Percentiles rank a stretch among this genome's conserved stretches.
phyloP scores from a whole-genome alignment of 2,888 invertebrate species.

The Magallana nippona region DNA sequence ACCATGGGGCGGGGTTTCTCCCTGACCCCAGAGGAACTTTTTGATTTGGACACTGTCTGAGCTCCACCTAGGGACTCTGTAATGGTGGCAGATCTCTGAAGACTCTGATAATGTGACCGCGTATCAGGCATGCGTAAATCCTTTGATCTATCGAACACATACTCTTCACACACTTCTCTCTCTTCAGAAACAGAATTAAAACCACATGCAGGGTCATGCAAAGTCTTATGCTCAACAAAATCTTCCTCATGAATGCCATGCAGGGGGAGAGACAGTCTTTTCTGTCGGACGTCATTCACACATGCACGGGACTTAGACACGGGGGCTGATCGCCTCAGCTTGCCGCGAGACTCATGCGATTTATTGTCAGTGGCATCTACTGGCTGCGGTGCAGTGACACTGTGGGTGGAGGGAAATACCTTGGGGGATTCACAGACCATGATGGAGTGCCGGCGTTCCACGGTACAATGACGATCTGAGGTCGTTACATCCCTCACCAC shows the following conservation, averaged over 20 bases:
- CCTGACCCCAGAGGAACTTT: not conserved
- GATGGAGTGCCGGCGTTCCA: constrained; percentile 47
- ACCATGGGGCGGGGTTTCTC: constrained; percentile 39
- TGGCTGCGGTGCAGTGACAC: not conserved
- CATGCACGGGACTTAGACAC: constrained; percentile 49
- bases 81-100: not conserved
- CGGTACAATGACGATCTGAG: constrained; percentile 38
- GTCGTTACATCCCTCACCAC: constrained; percentile 48
- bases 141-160: constrained; percentile 43
- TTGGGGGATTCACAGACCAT: constrained; percentile 53
- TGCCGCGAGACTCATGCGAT: constrained; percentile 46
- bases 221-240: constrained; percentile 3
- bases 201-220: constrained; percentile 45
- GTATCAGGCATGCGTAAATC: constrained; percentile 39
- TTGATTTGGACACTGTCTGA: constrained; percentile 8
- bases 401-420: constrained; percentile 46
- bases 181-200: constrained; percentile 37
- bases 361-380: constrained; percentile 1
- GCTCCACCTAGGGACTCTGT: not conserved
- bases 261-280: constrained; percentile 49
- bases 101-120: not conserved
- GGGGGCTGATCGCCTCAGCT: constrained; percentile 40
- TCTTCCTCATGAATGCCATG: constrained; percentile 48
- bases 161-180: constrained; percentile 32
- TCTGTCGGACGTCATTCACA: constrained; percentile 46